Percentiles rank a stretch among this genome's conserved stretches.
Conservation (phyloP, 1,140 invertebrate species). For the Drosophila seguyi region DNA sequence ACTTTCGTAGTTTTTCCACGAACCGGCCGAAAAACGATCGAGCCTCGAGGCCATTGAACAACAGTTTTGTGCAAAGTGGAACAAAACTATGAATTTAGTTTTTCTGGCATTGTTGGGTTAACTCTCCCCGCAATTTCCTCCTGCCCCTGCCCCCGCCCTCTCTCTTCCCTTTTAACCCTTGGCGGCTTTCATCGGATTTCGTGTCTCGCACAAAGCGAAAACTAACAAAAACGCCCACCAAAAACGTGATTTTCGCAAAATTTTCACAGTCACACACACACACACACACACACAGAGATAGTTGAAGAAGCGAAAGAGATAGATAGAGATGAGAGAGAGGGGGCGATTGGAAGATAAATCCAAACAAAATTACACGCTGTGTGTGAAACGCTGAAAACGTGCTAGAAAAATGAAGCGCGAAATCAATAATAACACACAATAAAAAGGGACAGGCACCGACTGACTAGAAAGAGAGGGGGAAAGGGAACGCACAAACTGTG, state of each 20-base stretch:
- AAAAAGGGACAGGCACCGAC: constrained; percentile 13
- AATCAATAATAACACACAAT: constrained; percentile 73
- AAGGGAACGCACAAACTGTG: constrained; percentile 23
- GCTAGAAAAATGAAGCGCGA: constrained; percentile 79
- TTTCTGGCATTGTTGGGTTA: constrained; percentile 52
- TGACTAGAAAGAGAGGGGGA: background rate
- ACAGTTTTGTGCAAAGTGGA: constrained; percentile 40
- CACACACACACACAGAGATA: constrained; percentile 3
- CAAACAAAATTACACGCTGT: constrained; percentile 78
- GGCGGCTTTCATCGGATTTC: constrained; percentile 30
- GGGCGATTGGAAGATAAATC: constrained; percentile 50
- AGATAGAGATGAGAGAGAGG: constrained; percentile 1
- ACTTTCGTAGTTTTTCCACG: constrained; percentile 18
- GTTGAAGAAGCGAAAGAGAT: constrained; percentile 8
- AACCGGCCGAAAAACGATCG: constrained; percentile 28
- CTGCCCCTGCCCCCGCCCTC: background rate
- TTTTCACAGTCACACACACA: constrained; percentile 22
- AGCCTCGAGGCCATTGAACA: constrained; percentile 41
- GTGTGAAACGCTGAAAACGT: constrained; percentile 65
- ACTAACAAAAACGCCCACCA: constrained; percentile 53
- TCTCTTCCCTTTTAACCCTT: constrained; percentile 1
- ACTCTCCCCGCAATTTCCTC: constrained; percentile 14
- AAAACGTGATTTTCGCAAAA: constrained; percentile 53
- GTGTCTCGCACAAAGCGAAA: constrained; percentile 48
- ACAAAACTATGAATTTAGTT: constrained; percentile 53